Evolutionary conservation across 2,888 invertebrate genomes (phyloP).

Genomic region (Synergus umbraculus): DNA sequence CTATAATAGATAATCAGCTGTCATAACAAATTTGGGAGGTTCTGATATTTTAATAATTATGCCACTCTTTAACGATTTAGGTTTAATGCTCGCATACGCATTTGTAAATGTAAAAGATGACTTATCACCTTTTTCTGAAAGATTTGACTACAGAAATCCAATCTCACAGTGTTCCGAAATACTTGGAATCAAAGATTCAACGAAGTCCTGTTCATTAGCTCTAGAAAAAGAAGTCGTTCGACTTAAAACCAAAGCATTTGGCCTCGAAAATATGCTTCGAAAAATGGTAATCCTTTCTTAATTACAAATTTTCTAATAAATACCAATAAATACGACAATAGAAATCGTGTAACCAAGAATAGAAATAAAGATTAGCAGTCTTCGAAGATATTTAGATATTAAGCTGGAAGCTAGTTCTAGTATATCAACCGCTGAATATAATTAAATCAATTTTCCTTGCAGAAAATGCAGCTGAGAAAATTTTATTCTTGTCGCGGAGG

Average conservation of each 20-base stretch:
- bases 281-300: slow-evolving; percentile 18
- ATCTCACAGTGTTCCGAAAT: slow-evolving; percentile 20
- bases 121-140: slow-evolving; percentile 12
- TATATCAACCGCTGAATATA: background rate
- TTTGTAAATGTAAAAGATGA: slow-evolving; percentile 45
- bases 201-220: slow-evolving; percentile 35
- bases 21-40: background rate
- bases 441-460: slow-evolving; percentile 32
- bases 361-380: too few species aligned
- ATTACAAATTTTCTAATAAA: too few species aligned
- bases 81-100: slow-evolving; percentile 51
- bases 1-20: background rate
- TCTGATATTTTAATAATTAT: background rate
- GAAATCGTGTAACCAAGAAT: too few species aligned
- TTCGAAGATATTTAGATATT: too few species aligned
- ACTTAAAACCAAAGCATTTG: slow-evolving; percentile 16
- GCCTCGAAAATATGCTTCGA: slow-evolving; percentile 29
- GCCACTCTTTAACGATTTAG: slow-evolving; percentile 45
- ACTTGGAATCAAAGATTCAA: slow-evolving; percentile 50
- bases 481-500: slow-evolving; percentile 41
- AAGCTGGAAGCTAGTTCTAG: too few species aligned
- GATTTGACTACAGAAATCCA: slow-evolving; percentile 20
- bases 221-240: slow-evolving; percentile 56
- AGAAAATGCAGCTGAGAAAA: slow-evolving; percentile 54
- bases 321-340: too few species aligned